Base-by-base conservation (phyloP, 92 coral and sea anemone species). In the Epizoanthus illoricatus region DNA sequence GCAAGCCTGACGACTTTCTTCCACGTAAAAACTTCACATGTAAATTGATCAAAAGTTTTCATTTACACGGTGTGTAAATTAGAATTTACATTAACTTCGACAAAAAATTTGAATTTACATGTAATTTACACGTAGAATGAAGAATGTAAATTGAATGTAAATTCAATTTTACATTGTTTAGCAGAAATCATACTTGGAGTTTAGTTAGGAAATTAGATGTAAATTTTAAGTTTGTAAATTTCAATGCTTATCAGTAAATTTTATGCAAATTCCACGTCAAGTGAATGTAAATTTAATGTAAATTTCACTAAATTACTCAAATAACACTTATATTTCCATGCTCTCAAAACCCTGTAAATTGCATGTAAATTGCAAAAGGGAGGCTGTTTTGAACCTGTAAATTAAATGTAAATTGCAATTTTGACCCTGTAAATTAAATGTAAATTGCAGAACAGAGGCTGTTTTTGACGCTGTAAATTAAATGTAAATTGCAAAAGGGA, bases 1-100 rank as follows among this genome's bases (percentile, higher is more conserved):
- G 84, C 69, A 61, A 64, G n/a, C 23, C 20, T 81, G 85, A 81
- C 74, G 66, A 81, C 73, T 81, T 67, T 64, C 85, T 63, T 45
- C 76, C 85, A 81, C 76, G 78, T 49, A 66, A 65, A 69, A 81
- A 81, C 85, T 47, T 81, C n/a, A n/a, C 76, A 71, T 43, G 76
- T 45, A 45, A 71, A 45, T 71, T 71, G 0, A 71, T 71, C 60
- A 71, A 71, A 71, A 49, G n/a, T 47, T 71, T 71, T 39, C 39
- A 71, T 71, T 71, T 71, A 45, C 60, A 71, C 61, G 28, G 76
- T 45, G 41, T 71, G 76, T 49, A 71, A 71, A 71, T 49, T 71
- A 45, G 60, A 71, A 71, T 47, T 71, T 71, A 71, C 41, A 71
- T 49, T 71, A 71, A 17, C 76, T 71, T 71, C 60, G 76, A 17